These are phyloP conservation scores for Linepithema humile DNA, from an alignment of 1,140 invertebrate genomes.

Conservation along the genomic window DNA sequence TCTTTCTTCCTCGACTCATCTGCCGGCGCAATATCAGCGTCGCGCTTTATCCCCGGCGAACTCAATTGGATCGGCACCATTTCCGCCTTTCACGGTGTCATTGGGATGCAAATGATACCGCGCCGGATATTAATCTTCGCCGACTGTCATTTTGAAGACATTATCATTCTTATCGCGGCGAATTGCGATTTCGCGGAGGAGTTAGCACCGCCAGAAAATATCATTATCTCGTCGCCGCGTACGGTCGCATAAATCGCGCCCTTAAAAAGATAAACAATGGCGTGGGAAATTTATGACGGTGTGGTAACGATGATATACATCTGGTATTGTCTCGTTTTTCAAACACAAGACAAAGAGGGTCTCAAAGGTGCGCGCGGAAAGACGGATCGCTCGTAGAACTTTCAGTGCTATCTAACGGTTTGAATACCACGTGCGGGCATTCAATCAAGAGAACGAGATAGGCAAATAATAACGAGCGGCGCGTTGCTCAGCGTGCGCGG, in stretches of 20 bases:
- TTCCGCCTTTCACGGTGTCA: slow-evolving; percentile 29
- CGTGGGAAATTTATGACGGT: slow-evolving; percentile 4
- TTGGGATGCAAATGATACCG: slow-evolving; percentile 54
- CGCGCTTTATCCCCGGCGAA: slow-evolving; percentile 8
- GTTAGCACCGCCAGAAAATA: neutral
- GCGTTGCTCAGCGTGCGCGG: slow-evolving; percentile 20
- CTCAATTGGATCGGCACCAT: slow-evolving; percentile 39
- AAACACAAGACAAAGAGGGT: neutral
- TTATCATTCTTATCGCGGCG: slow-evolving; percentile 13
- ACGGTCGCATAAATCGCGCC: slow-evolving; percentile 17
- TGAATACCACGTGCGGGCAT: slow-evolving; percentile 6
- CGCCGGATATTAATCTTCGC: slow-evolving; percentile 18
- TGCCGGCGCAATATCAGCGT: slow-evolving; percentile 4
- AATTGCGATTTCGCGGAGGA: slow-evolving; percentile 12
- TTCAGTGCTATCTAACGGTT: neutral
- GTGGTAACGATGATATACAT: slow-evolving; percentile 20
- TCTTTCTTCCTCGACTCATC: slow-evolving; percentile 15
- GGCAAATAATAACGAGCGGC: slow-evolving; percentile 41
- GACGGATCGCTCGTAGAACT: slow-evolving; percentile 13
- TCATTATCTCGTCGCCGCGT: neutral
- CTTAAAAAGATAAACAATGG: neutral
- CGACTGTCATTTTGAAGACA: neutral
- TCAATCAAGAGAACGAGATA: slow-evolving; percentile 36
- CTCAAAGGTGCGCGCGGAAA: neutral
- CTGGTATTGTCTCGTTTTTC: slow-evolving; percentile 26